phyloP scores from a whole-genome alignment of 2,797 vertebrate species.

The Chromis chromis region DNA sequence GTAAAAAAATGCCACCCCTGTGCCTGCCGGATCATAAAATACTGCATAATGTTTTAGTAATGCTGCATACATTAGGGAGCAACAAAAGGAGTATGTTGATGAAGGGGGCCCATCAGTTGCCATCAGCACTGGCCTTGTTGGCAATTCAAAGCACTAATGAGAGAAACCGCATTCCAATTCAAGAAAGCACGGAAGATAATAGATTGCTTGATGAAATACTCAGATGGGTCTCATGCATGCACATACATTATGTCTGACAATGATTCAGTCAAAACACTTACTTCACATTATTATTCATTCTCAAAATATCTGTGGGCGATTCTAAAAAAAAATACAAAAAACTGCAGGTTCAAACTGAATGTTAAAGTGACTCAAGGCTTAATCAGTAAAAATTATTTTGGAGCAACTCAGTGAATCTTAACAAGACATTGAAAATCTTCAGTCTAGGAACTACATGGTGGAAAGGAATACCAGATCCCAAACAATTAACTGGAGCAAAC shows the following conservation, averaged over 20 bases:
- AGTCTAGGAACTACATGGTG: not conserved
- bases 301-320: conserved; percentile 21
- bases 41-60: conserved; percentile 50
- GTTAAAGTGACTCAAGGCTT: conserved; percentile 25
- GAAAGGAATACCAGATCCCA: not conserved
- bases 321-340: conserved; percentile 15
- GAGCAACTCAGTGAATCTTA: not conserved
- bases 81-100: conserved; percentile 45
- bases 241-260: conserved; percentile 7
- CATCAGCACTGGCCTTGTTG: conserved; percentile 54
- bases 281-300: conserved; percentile 48
- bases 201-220: conserved; percentile 50
- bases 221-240: conserved; percentile 14
- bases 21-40: conserved; percentile 44
- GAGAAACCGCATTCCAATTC: conserved; percentile 51
- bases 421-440: not conserved
- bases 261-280: conserved; percentile 35
- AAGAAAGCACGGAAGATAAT: conserved; percentile 36
- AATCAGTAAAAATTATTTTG: conserved; percentile 6
- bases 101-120: conserved; percentile 38
- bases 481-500: not conserved
- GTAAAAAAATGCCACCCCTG: not conserved
- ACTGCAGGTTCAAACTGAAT: conserved; percentile 23
- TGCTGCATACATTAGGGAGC: conserved; percentile 43
- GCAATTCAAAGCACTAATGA: conserved; percentile 57